phyloP scores from a whole-genome alignment of 2,888 invertebrate genomes.

The Liposcelis brunnea region DNA sequence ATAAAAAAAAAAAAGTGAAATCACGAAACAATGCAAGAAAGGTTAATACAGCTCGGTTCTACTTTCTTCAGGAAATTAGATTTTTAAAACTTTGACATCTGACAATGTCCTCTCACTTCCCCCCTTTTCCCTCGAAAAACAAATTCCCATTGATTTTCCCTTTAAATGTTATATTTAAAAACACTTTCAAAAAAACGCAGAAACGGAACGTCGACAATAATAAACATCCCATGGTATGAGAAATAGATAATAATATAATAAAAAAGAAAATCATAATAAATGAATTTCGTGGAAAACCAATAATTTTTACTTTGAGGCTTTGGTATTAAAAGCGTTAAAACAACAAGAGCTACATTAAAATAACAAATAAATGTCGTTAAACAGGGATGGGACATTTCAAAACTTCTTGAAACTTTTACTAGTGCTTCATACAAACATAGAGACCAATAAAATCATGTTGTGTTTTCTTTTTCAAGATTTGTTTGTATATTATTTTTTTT shows the following conservation, averaged over 20 bases:
- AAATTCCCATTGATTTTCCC: background rate
- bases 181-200: background rate
- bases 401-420: slow-evolving; percentile 9
- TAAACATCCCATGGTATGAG: too few relatives aligned
- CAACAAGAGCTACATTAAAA: slow-evolving; percentile 8
- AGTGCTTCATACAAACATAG: slow-evolving; percentile 7
- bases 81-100: background rate
- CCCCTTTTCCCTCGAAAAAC: background rate
- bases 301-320: slow-evolving; percentile 7
- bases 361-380: slow-evolving; percentile 8
- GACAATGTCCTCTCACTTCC: background rate
- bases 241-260: too few relatives aligned
- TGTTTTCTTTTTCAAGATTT: slow-evolving; percentile 8
- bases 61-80: background rate
- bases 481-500: slow-evolving; percentile 9
- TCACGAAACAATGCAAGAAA: too few relatives aligned
- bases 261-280: slow-evolving; percentile 3
- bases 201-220: too few relatives aligned
- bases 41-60: too few relatives aligned
- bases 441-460: slow-evolving; percentile 5
- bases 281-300: slow-evolving; percentile 6
- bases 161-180: background rate
- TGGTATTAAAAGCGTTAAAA: slow-evolving; percentile 6
- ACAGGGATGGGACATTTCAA: slow-evolving; percentile 9
- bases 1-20: too few relatives aligned